phyloP scores from a whole-genome alignment of 64 coral and sea anemone genomes.

The Pocillopora verrucosa region DNA sequence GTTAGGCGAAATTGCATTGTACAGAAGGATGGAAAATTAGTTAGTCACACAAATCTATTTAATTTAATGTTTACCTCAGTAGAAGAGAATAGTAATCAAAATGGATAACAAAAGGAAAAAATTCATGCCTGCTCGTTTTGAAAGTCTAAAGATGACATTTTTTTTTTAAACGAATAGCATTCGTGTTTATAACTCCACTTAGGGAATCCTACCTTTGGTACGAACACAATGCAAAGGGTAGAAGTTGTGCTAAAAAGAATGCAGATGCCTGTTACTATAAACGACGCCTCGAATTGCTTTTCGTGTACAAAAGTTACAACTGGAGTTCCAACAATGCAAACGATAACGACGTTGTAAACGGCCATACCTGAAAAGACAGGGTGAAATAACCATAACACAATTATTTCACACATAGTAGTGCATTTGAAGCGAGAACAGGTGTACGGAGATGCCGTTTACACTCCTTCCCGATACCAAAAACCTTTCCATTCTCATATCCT shows the following conservation, averaged over 20 bases:
- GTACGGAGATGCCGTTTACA: not conserved
- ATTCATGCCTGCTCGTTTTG: too few relatives aligned
- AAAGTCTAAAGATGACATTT: too few relatives aligned
- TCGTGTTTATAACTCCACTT: not conserved
- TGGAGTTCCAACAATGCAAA: constrained; percentile 64
- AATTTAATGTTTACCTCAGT: too few relatives aligned
- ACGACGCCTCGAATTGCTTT: constrained; percentile 48
- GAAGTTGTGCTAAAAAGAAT: constrained; percentile 73
- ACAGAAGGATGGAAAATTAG: too few relatives aligned
- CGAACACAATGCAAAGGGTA: constrained; percentile 73
- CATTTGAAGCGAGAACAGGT: not conserved
- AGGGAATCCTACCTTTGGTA: constrained; percentile 61
- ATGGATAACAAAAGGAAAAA: not conserved
- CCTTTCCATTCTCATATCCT: too few relatives aligned
- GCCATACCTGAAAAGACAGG: constrained; percentile 54
- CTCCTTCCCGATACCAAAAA: too few relatives aligned
- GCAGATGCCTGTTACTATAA: constrained; percentile 67
- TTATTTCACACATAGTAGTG: not conserved
- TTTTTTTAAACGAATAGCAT: not conserved
- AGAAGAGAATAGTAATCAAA: not conserved
- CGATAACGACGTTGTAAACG: constrained; percentile 82
- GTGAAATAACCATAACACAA: not conserved
- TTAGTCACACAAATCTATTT: too few relatives aligned
- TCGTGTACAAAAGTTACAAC: constrained; percentile 57
- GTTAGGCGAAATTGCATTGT: too few relatives aligned